Conservation (phyloP, 2,888 invertebrate species). For the Pristionchus entomophagus region DNA sequence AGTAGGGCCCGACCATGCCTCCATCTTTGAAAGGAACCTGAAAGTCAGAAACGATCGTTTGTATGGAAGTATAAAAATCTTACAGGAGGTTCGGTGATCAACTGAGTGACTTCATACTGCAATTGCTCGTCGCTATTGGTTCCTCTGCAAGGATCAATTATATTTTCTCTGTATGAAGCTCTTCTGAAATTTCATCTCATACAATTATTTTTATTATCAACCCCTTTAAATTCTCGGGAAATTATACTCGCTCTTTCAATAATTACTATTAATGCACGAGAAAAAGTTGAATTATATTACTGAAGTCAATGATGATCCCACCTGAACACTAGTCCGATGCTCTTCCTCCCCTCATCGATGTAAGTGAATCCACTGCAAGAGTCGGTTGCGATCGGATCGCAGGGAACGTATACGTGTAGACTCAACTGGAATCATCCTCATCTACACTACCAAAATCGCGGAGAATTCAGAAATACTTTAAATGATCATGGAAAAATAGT, state of each 20-base stretch:
- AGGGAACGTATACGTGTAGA: neutral
- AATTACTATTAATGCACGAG: too few species aligned
- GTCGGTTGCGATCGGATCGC: neutral
- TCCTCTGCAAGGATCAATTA: neutral
- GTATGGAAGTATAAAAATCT: neutral
- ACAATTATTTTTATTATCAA: too few species aligned
- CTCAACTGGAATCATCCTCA: neutral
- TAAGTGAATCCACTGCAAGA: neutral
- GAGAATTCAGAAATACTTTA: neutral
- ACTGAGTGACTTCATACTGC: too few species aligned
- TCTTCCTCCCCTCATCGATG: neutral
- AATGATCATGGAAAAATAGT: neutral
- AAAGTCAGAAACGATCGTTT: neutral
- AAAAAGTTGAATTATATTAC: too few species aligned
- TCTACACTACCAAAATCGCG: neutral
- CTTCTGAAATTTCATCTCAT: too few species aligned
- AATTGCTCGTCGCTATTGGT: neutral
- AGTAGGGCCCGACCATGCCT: neutral
- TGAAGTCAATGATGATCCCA: neutral
- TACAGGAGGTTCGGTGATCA: too few species aligned
- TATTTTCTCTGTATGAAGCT: too few species aligned
- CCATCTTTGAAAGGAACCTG: slow-evolving; percentile 13
- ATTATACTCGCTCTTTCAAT: too few species aligned
- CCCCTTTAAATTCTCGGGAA: too few species aligned
- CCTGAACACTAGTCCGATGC: neutral